These are phyloP conservation scores for Lasioglossum vierecki DNA, from an alignment of 2,888 invertebrate genomes.

Conservation along the genomic window DNA sequence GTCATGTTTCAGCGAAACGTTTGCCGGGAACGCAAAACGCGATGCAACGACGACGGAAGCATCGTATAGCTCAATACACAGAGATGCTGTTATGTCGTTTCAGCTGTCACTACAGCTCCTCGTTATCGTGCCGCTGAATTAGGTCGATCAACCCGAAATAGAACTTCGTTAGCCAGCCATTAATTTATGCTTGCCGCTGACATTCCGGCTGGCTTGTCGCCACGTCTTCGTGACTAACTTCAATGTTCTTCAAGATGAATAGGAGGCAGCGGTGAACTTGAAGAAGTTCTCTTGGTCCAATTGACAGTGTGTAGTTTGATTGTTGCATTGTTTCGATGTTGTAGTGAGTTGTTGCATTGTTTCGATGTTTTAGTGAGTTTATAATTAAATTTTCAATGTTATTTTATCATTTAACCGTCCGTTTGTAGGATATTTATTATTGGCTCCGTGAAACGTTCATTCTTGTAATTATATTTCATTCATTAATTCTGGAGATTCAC, in stretches of 20 bases:
- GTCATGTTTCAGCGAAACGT: background rate
- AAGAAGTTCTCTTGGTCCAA: too few species aligned
- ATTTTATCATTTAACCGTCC: background rate
- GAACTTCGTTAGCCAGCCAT: constrained; percentile 44
- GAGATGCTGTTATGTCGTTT: constrained; percentile 12
- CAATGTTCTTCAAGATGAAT: background rate
- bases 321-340: background rate
- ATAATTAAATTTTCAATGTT: background rate
- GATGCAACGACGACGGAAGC: constrained; percentile 20
- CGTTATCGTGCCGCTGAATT: constrained; percentile 45
- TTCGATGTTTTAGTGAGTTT: background rate
- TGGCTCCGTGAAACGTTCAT: background rate
- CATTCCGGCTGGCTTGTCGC: constrained; percentile 5
- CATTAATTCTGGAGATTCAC: rapidly evolving
- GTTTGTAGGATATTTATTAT: background rate
- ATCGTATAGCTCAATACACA: background rate
- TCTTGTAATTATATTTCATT: background rate
- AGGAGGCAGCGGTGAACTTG: background rate
- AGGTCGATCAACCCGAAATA: constrained; percentile 34
- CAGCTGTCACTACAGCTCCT: constrained; percentile 16
- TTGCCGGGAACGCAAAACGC: background rate
- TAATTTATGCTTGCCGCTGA: constrained; percentile 38
- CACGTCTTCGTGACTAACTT: background rate
- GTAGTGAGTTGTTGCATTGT: background rate
- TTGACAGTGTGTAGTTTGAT: background rate